phyloP scores from a whole-genome alignment of 2,113 vertebrate species.

The Tenebrosternarchus preto region DNA sequence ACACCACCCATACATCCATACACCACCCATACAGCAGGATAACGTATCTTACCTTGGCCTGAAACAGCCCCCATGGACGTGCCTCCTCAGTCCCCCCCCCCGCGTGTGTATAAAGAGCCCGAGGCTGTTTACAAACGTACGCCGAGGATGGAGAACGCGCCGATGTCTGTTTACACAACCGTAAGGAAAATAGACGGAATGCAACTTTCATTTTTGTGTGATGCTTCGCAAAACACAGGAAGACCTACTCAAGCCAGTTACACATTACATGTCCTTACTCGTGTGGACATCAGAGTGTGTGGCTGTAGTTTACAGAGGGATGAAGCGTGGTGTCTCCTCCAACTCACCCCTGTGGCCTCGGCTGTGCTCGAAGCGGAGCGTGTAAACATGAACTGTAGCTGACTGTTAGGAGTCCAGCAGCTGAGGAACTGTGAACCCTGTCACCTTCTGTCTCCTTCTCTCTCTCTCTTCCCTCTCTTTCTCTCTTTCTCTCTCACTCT shows the following conservation, averaged over 20 bases:
- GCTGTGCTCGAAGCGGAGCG: conserved; percentile 35
- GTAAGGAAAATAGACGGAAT: conserved; percentile 19
- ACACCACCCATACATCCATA: no score
- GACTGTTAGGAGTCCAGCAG: conserved; percentile 50
- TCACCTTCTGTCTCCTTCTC: conserved; percentile 29
- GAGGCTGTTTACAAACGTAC: conserved; percentile 27
- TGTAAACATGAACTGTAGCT: conserved; percentile 51
- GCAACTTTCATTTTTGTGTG: conserved; percentile 16
- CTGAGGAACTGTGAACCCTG: conserved; percentile 37
- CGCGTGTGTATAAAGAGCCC: conserved; percentile 1
- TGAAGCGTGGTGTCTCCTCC: conserved; percentile 41
- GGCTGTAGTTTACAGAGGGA: conserved; percentile 44
- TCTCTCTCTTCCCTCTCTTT: background rate
- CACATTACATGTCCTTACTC: conserved; percentile 25
- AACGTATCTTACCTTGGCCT: background rate
- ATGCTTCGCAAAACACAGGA: conserved; percentile 1
- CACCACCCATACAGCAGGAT: conserved; percentile 5
- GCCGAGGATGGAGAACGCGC: conserved; percentile 36
- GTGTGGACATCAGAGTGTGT: conserved; percentile 32
- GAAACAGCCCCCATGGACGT: background rate
- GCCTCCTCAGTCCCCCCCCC: background rate
- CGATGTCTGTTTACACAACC: conserved; percentile 28
- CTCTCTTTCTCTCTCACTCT: background rate
- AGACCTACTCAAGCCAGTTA: conserved; percentile 3
- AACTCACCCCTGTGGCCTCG: conserved; percentile 37